Base-by-base conservation (phyloP, 2,888 invertebrate genomes). In the Philereme transversata region DNA sequence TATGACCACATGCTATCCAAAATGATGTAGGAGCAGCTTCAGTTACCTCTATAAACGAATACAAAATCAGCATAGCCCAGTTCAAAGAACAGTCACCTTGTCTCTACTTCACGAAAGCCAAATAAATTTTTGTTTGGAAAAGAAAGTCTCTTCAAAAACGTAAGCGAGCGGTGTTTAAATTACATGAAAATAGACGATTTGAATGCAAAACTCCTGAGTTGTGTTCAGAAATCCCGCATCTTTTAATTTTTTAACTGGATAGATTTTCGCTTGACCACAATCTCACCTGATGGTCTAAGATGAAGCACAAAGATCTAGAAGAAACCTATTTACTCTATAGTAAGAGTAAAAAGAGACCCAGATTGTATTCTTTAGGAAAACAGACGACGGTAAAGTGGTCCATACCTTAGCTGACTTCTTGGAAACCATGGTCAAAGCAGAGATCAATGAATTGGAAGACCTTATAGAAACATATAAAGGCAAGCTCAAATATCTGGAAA, bases 111-210 rank as follows among this genome's bases (percentile, higher is more conserved):
- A 71, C 62, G 43, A 60, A 62, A 53, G 77, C 80, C 8, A 57
- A 52, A 34, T 65, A 77, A 57, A 50, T 80, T 38, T 62, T 71
- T n/a, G n/a, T n/a, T n/a, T n/a, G n/a, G n/a, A n/a, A n/a, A n/a
- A n/a, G n/a, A n/a, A 11, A n/a, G 49, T 4, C 50, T 74, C 33
- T 77, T 73, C 35, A 71, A 76, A 5, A 43, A 63, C 7, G 36
- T 74, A 6, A 61, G 73, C 22, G 62, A 64, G 6, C 77, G 78
- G 62, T 78, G 80, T 47, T 61, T 77, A 9, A 76, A 76, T 57
- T 79, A 79, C 40, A 72, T 81, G 72, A 59, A 74, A 62, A 74
- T 77, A 35, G 69, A 77, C 35, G 62, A 52, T 5, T 60, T 64
- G 6, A 59, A 70, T 5, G 55, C 68, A 36, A 66, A 56, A 10